Evolutionary conservation across 2,113 vertebrate genomes (phyloP).

Genomic region (Pseudolaguvia tuberculata): DNA sequence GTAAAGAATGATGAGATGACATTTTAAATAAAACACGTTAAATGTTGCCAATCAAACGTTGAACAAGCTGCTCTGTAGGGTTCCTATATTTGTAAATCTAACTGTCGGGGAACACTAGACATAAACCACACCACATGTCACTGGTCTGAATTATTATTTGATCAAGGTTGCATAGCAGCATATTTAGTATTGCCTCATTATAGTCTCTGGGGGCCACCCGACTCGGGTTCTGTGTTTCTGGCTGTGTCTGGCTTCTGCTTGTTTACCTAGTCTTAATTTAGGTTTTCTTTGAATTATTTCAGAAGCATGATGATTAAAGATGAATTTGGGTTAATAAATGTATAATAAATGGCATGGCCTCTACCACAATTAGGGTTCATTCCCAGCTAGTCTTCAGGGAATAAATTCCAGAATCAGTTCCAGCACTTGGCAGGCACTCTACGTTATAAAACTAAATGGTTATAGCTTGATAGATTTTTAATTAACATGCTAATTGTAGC

Average conservation of each 20-base stretch:
- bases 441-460: background rate
- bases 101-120: too few species aligned
- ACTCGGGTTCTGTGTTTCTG: background rate
- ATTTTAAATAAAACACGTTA: too few species aligned
- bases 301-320: background rate
- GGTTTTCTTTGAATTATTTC: background rate
- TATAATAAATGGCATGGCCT: background rate
- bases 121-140: too few species aligned
- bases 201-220: background rate
- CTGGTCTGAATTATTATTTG: conserved; percentile 10
- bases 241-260: background rate
- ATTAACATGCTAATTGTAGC: background rate
- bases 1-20: too few species aligned
- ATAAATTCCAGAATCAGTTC: background rate
- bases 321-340: background rate
- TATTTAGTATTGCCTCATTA: background rate
- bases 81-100: too few species aligned
- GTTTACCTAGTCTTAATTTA: background rate
- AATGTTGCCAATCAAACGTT: too few species aligned
- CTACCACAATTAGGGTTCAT: background rate
- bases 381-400: background rate
- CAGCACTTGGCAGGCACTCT: background rate
- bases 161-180: background rate
- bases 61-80: too few species aligned
- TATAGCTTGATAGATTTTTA: background rate